phyloP scores from a whole-genome alignment of 2,113 vertebrate genomes.

The Tamias sibiricus region DNA sequence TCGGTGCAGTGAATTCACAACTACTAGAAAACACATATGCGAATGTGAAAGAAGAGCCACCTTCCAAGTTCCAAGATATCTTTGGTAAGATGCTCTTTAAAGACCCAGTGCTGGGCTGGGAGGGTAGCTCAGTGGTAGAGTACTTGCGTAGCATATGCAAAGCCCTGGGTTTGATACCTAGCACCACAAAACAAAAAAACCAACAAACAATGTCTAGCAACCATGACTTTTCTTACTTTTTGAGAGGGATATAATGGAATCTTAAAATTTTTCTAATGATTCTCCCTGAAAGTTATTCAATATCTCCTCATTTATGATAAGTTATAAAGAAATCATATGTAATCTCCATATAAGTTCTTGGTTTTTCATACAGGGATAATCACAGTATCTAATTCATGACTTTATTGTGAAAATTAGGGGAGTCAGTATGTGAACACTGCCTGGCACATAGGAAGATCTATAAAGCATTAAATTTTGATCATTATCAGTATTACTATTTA shows the following conservation, averaged over 20 bases:
- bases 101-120: not conserved
- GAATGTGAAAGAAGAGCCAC: not conserved
- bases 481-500: not conserved
- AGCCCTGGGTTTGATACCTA: not conserved
- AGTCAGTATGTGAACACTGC: not conserved
- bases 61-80: constrained; percentile 60
- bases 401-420: not conserved
- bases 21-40: not conserved
- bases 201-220: not conserved
- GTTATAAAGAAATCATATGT: not conserved
- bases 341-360: not conserved
- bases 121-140: not conserved
- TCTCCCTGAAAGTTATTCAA: not conserved
- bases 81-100: constrained; percentile 84
- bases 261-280: constrained; percentile 17
- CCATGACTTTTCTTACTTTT: not conserved
- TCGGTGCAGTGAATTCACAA: constrained; percentile 59
- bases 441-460: not conserved
- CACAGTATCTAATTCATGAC: not conserved
- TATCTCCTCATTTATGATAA: not conserved
- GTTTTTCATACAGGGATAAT: not conserved
- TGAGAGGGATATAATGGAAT: not conserved
- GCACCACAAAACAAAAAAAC: not conserved
- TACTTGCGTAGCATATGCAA: not conserved
- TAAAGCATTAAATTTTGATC: not conserved